Conservation (phyloP, 2,797 vertebrate species). For the Epinephelus coioides region DNA sequence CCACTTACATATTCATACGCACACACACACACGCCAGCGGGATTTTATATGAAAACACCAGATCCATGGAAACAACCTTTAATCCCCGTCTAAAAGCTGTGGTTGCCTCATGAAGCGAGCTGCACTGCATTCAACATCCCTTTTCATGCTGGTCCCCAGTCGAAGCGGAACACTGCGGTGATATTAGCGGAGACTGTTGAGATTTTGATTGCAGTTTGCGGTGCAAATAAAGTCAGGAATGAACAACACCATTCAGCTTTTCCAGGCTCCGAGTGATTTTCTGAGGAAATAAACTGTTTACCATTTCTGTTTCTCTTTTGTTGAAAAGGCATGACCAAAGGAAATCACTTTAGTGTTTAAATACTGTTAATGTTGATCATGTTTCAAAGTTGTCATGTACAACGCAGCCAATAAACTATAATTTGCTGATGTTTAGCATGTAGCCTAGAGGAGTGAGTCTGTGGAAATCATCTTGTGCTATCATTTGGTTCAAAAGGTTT, state of each 20-base stretch:
- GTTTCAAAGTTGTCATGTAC: slow-evolving; percentile 26
- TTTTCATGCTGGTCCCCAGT: slow-evolving; percentile 55
- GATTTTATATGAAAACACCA: slow-evolving; percentile 55
- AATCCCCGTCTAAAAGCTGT: slow-evolving; percentile 67
- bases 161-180: slow-evolving; percentile 65
- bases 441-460: neutral
- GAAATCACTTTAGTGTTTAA: slow-evolving; percentile 20
- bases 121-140: slow-evolving; percentile 41
- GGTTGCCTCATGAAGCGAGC: slow-evolving; percentile 59
- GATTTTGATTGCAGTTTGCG: slow-evolving; percentile 74
- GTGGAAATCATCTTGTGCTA: neutral
- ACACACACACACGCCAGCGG: slow-evolving; percentile 2
- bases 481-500: neutral
- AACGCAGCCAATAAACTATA: slow-evolving; percentile 27
- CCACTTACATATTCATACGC: neutral
- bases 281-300: slow-evolving; percentile 49
- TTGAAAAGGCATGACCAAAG: slow-evolving; percentile 26
- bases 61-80: slow-evolving; percentile 59
- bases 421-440: slow-evolving; percentile 23
- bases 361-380: slow-evolving; percentile 33
- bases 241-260: slow-evolving; percentile 71
- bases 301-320: slow-evolving; percentile 29
- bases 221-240: slow-evolving; percentile 74
- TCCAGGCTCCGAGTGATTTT: slow-evolving; percentile 52
- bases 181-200: slow-evolving; percentile 65